Evolutionary conservation across 37 sponge, comb jelly and placozoan species (phyloP).

Genomic region (Oopsacas minuta): DNA sequence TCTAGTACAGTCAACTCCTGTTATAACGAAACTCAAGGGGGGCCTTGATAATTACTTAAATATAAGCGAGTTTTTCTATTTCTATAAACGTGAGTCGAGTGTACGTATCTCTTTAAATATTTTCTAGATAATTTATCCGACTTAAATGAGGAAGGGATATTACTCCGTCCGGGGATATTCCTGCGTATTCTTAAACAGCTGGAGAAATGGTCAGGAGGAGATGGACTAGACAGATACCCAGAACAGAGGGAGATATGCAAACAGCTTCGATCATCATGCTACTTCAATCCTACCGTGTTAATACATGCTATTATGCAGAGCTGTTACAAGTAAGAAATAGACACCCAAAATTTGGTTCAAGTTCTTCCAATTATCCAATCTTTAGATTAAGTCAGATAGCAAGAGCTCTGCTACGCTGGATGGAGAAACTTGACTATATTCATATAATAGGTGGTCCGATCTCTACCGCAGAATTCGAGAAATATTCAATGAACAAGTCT

Average conservation of each 20-base stretch:
- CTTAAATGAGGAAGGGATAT: neutral
- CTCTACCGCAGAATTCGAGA: neutral
- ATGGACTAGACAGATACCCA: neutral
- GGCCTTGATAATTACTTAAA: too few relatives aligned
- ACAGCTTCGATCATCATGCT: neutral
- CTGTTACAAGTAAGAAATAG: neutral
- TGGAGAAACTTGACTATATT: neutral
- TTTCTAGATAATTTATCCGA: neutral
- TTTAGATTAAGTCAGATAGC: neutral
- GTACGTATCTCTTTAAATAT: neutral
- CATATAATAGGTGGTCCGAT: neutral
- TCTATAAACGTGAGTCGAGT: neutral
- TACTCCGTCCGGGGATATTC: conserved; percentile 6
- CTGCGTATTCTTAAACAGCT: neutral
- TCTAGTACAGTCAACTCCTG: too few relatives aligned
- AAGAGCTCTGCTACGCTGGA: conserved; percentile 1
- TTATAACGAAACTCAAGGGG: too few relatives aligned
- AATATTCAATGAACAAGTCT: neutral
- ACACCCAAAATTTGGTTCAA: neutral
- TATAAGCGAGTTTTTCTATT: neutral
- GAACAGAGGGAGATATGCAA: conserved; percentile 9
- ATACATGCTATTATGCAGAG: neutral
- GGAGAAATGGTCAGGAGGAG: conserved; percentile 2
- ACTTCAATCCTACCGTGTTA: neutral
- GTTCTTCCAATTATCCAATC: too few relatives aligned